Conservation (phyloP, 2,113 vertebrate species). For the Neolamprologus sp. region DNA sequence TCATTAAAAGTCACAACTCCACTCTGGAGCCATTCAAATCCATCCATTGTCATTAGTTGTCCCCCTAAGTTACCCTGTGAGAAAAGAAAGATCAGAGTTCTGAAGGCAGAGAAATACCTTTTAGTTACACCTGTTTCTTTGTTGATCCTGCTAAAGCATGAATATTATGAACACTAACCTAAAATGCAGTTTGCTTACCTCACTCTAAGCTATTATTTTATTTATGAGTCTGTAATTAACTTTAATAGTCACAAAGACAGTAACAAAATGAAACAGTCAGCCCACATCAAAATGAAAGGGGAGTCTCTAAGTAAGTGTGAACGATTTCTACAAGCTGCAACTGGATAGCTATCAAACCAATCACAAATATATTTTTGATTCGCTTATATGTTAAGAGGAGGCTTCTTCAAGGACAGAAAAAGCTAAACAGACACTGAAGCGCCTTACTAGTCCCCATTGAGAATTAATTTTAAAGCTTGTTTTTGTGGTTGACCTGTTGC, state of each 20-base stretch:
- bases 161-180: neutral
- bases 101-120: neutral
- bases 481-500: neutral
- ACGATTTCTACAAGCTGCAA: neutral
- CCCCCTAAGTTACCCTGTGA: neutral
- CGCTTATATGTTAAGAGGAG: neutral
- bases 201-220: neutral
- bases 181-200: neutral
- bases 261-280: neutral
- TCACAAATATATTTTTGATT: neutral
- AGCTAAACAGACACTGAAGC: neutral
- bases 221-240: neutral
- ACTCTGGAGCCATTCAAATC: neutral
- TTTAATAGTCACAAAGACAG: neutral
- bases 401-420: neutral
- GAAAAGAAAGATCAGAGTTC: neutral
- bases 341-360: neutral
- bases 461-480: neutral
- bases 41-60: neutral
- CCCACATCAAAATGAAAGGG: neutral
- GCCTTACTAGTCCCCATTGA: neutral
- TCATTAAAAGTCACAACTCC: neutral
- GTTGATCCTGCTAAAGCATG: neutral
- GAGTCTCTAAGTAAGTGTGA: neutral
- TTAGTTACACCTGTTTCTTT: neutral